These are phyloP conservation scores for Argynnis bischoffii DNA, from an alignment of 2,888 invertebrate genomes.

Conservation along the genomic window DNA sequence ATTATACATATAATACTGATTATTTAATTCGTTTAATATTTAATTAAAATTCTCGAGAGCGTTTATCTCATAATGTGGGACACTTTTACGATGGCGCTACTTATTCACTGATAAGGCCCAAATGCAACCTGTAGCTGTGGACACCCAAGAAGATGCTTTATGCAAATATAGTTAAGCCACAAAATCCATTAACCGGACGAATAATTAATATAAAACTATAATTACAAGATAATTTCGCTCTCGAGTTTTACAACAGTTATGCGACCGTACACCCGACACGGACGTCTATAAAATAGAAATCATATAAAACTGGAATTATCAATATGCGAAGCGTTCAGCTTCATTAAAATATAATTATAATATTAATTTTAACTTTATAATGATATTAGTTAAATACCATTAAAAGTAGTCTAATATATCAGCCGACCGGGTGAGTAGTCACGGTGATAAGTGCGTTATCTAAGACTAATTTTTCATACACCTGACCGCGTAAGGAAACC, in stretches of 20 bases:
- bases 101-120: constrained; percentile 75
- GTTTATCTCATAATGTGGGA: constrained; percentile 82
- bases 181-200: constrained; percentile 65
- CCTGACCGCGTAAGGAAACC: constrained; percentile 71
- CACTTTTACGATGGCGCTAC: constrained; percentile 81
- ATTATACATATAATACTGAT: constrained; percentile 81
- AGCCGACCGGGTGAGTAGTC: constrained; percentile 36
- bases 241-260: constrained; percentile 74
- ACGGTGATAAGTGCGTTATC: constrained; percentile 47
- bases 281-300: constrained; percentile 69
- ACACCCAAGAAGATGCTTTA: constrained; percentile 76
- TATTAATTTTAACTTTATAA: constrained; percentile 65
- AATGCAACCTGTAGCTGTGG: constrained; percentile 56
- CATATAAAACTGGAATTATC: constrained; percentile 61
- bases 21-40: constrained; percentile 82
- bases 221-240: constrained; percentile 79
- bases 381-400: constrained; percentile 76
- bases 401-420: constrained; percentile 59
- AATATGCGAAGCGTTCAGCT: constrained; percentile 31
- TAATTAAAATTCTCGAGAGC: constrained; percentile 81
- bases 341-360: constrained; percentile 53
- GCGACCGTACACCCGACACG: constrained; percentile 62
- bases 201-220: constrained; percentile 78
- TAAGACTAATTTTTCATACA: constrained; percentile 66
- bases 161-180: constrained; percentile 68